These are phyloP conservation scores for Blera fallax DNA, from an alignment of 2,888 invertebrate species.

Conservation along the genomic window DNA sequence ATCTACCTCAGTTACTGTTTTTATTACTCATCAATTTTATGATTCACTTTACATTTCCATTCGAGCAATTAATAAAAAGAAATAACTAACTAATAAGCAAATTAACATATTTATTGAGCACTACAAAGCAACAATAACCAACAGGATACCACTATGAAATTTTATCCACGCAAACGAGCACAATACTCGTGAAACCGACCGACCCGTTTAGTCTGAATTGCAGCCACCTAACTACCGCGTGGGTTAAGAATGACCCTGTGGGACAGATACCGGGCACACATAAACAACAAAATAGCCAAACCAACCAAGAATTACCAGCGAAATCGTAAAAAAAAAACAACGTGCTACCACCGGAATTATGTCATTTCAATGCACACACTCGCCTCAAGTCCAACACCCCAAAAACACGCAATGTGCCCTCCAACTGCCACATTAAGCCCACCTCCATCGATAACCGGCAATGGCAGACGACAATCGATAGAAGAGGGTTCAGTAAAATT, in stretches of 20 bases:
- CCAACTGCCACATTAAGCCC: neutral
- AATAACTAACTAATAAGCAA: neutral
- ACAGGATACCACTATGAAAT: neutral
- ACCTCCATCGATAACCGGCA: neutral
- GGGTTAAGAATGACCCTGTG: slow-evolving; percentile 47
- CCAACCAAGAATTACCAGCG: slow-evolving; percentile 15
- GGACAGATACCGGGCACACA: slow-evolving; percentile 51
- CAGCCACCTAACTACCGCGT: slow-evolving; percentile 31
- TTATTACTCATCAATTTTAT: slow-evolving; percentile 8
- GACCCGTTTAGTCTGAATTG: slow-evolving; percentile 7
- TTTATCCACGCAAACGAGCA: neutral
- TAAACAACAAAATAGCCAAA: slow-evolving; percentile 52
- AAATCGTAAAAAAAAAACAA: slow-evolving; percentile 6
- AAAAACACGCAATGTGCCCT: slow-evolving; percentile 21
- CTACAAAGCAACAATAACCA: neutral
- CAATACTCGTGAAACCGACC: neutral
- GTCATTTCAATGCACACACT: slow-evolving; percentile 43
- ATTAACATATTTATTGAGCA: neutral
- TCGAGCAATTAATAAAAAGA: neutral
- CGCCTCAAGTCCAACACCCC: neutral
- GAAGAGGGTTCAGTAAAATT: neutral
- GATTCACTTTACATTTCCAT: slow-evolving; percentile 1
- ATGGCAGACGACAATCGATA: neutral
- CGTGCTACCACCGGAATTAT: slow-evolving; percentile 44
- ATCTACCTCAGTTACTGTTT: slow-evolving; percentile 3